Evolutionary conservation across 2,888 invertebrate species (phyloP), one percentile per base, ranked within the genome.

Genomic region (Drosophila neonasuta): DNA sequence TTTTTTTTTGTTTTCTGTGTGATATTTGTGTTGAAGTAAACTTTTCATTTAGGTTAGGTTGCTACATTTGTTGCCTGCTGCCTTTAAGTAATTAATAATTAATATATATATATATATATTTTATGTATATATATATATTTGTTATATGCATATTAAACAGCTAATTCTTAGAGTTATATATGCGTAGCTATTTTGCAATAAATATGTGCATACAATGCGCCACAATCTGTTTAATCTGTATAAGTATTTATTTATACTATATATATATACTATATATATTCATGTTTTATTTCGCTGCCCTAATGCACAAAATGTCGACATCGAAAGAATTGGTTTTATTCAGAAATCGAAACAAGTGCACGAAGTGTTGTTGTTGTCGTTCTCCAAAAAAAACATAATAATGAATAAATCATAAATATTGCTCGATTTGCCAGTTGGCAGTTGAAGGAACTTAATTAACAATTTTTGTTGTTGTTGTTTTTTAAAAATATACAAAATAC

Each of bases 361-460:
- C 34, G 52, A 71, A 57, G 48, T 29, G 48, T 29, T 65, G 9
- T 66, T 56, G 32, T 62, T 61, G 67, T 32, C 60, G 17, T 42
- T 42, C 30, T 61, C 45, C 45, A 61, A 72, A 61, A 11, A 61
- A 72, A 10, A 59, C 46, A 24, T 5, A 24, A 24, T 24, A 24
- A 24, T 24, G 65, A 36, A 56, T 63, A 79, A 68, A 79, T 68
- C 34, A 74, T 66, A 83, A 71, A 82, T 80, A 81, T 81, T 81
- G 86, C 84, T 80, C 80, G 74, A 67, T 68, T 54, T 60, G 74
- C 71, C 67, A 55, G 51, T 48, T 45, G 67, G 66, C 75, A 74
- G 61, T 78, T 58, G 46, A 86, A 81, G 84, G 81, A 86, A 81
- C 86, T 84, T 84, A 83, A 81, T 71, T 57, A 79, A 80, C 76